A percentile compares a stretch with the other conserved stretches of the same genome.
phyloP scores from a whole-genome alignment of 2,797 vertebrate genomes.

The Peromyscus aztecus region DNA sequence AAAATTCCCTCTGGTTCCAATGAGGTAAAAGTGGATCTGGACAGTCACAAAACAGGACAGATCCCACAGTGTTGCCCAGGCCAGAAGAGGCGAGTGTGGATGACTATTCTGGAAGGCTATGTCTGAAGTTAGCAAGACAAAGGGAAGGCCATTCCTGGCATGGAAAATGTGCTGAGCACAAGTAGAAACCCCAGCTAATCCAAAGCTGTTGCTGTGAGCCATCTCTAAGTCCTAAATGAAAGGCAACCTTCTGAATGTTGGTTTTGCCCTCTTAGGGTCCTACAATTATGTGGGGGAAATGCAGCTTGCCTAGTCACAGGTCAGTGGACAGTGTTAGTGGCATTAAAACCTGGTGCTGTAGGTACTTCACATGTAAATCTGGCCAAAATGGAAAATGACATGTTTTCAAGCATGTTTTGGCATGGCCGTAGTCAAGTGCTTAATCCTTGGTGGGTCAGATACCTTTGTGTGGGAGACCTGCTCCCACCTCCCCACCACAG shows the following conservation, averaged over 20 bases:
- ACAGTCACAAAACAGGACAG: not conserved
- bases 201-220: not conserved
- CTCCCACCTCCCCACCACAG: no score
- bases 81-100: not conserved
- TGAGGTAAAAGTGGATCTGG: not conserved
- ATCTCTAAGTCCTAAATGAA: not conserved
- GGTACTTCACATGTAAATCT: not conserved
- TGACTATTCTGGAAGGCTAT: not conserved
- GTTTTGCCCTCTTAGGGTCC: not conserved
- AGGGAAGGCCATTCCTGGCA: not conserved
- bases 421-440: not conserved
- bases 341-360: not conserved
- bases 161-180: not conserved
- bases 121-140: not conserved
- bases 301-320: not conserved
- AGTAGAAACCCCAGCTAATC: not conserved
- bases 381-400: not conserved
- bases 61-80: not conserved
- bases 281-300: not conserved
- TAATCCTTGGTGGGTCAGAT: not conserved
- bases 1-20: not conserved
- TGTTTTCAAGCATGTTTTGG: not conserved
- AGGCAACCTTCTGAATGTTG: not conserved
- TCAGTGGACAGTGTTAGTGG: no score
- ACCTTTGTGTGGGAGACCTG: not conserved